phyloP scores from a whole-genome alignment of 2,888 invertebrate genomes.

The Netelia fuscicornis region DNA sequence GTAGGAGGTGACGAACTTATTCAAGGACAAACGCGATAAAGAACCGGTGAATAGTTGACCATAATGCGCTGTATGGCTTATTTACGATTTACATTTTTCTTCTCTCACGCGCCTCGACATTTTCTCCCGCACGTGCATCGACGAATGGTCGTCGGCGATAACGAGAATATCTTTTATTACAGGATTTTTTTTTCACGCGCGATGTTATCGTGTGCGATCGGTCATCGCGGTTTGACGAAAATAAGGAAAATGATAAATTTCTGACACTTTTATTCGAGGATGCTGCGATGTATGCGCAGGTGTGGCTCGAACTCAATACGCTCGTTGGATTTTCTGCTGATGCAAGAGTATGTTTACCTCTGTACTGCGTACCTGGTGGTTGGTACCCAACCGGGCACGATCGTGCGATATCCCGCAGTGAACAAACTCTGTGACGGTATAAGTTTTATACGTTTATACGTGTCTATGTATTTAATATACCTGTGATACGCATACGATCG shows the following conservation, averaged over 20 bases:
- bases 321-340: slow-evolving; percentile 21
- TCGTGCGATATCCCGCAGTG: slow-evolving; percentile 60
- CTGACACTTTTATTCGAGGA: neutral
- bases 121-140: neutral
- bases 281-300: neutral
- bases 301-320: slow-evolving; percentile 28
- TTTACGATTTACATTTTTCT: slow-evolving; percentile 51
- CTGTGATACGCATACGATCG: slow-evolving; percentile 30
- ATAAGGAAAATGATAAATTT: slow-evolving; percentile 44
- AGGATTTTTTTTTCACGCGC: neutral
- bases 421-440: slow-evolving; percentile 49
- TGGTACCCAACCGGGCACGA: slow-evolving; percentile 50
- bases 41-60: slow-evolving; percentile 32
- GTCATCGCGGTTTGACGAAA: slow-evolving; percentile 10
- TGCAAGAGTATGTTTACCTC: slow-evolving; percentile 26
- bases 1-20: slow-evolving; percentile 41
- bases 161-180: neutral
- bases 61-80: slow-evolving; percentile 53
- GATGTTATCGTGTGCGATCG: too few species aligned
- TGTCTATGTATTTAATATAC: neutral
- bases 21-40: slow-evolving; percentile 38
- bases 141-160: neutral
- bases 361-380: slow-evolving; percentile 36
- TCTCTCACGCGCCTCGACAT: slow-evolving; percentile 55
- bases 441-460: slow-evolving; percentile 21